Evolutionary conservation across 2,797 vertebrate species (phyloP).

Genomic region (Chrosomus eos): DNA sequence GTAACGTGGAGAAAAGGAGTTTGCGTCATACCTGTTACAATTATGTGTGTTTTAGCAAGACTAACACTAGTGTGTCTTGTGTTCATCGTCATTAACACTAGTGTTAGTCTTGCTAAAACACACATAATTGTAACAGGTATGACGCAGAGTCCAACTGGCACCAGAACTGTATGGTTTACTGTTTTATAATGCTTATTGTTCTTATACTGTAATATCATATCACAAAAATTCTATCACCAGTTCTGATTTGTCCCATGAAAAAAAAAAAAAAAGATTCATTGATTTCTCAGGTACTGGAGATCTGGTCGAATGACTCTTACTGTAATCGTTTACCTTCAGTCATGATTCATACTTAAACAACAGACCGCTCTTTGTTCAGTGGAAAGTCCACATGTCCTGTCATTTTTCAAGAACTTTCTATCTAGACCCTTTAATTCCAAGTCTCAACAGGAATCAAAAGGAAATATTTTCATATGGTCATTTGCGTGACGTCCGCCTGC

Average conservation of each 20-base stretch:
- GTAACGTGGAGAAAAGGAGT: background rate
- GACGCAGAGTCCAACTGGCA: too few species aligned
- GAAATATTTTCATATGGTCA: background rate
- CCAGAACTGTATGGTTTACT: background rate
- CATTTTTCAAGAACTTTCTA: constrained; percentile 22
- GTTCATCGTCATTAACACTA: too few species aligned
- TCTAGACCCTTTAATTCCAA: constrained; percentile 1
- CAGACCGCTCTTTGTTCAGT: constrained; percentile 23
- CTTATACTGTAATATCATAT: background rate
- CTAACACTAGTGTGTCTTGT: too few species aligned
- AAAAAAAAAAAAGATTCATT: background rate
- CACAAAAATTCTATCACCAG: background rate
- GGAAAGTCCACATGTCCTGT: constrained; percentile 1
- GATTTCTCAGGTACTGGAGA: background rate
- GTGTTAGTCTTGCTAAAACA: too few species aligned
- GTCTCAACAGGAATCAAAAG: background rate
- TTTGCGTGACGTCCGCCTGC: background rate
- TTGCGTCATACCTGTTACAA: background rate
- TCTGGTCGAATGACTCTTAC: constrained; percentile 8
- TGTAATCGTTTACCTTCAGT: constrained; percentile 17
- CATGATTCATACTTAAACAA: constrained; percentile 31
- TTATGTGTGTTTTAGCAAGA: constrained; percentile 7
- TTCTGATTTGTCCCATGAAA: background rate
- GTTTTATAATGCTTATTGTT: background rate
- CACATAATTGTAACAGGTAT: too few species aligned